Evolutionary conservation across 1,140 invertebrate species (phyloP).

Genomic region (Pseudobourletiella spinata): DNA sequence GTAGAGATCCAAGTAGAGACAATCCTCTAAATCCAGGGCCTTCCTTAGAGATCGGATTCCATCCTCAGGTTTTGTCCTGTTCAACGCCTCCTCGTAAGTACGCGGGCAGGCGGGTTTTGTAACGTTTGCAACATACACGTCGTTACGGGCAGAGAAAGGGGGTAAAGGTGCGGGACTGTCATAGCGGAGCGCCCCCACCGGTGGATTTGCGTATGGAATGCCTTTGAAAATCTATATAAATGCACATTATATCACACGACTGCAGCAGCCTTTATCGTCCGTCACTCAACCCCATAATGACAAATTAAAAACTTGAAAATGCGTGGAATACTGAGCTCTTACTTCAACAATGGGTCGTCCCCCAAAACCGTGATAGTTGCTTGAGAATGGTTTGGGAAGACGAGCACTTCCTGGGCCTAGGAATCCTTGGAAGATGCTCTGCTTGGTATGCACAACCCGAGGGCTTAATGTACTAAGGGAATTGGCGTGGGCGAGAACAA

Average conservation of each 20-base stretch:
- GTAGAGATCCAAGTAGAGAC: constrained; percentile 30
- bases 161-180: constrained; percentile 27
- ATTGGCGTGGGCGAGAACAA: neutral
- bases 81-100: constrained; percentile 12
- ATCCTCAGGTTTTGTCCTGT: constrained; percentile 22
- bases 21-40: constrained; percentile 28
- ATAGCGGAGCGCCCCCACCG: constrained; percentile 20
- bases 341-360: constrained; percentile 29
- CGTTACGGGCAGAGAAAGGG: constrained; percentile 7
- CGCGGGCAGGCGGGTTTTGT: constrained; percentile 28
- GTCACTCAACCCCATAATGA: neutral
- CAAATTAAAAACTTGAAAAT: neutral
- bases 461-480: constrained; percentile 21
- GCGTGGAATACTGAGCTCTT: neutral
- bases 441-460: constrained; percentile 32
- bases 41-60: constrained; percentile 14
- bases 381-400: neutral
- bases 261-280: neutral
- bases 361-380: constrained; percentile 13
- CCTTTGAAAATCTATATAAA: constrained; percentile 31
- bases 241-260: neutral
- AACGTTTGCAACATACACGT: constrained; percentile 29
- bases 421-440: constrained; percentile 30
- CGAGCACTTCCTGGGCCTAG: constrained; percentile 28
- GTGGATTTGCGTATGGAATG: constrained; percentile 32